Evolutionary conservation across 2,113 vertebrate genomes (phyloP), one percentile per base, ranked within the genome.

Genomic region (Phodopus roborovskii): DNA sequence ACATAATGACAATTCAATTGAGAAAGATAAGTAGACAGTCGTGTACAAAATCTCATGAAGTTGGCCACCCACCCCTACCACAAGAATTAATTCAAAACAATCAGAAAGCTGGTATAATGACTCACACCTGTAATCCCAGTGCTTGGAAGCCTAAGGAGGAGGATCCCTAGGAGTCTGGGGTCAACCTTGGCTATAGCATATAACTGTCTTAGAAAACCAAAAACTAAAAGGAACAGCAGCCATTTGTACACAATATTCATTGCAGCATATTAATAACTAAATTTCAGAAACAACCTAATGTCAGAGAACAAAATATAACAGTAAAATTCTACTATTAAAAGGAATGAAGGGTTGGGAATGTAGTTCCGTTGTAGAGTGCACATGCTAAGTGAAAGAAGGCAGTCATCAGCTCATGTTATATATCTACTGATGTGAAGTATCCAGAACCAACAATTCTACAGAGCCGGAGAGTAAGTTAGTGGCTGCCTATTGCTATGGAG

Each of bases 21-120:
- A 94, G 81, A 90, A 92, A 94, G 68, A 75, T 68, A 42, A 85
- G 30, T 26, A 53, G 15, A 82, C 22, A 82, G 56, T 60, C 56
- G n/a, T 33, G 15, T n/a, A 11, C 79, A 82, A 26, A 60, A 60
- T 0, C 12, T 22, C 56, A 60, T 39, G 11, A 82, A 58, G 20
- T 39, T 60, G 58, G 79, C 39, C 1, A 13, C 22, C 78, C 53
- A 20, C 24, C 53, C 15, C 53, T 2, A 58, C n/a, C 36, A n/a
- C 78, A 58, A 39, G 56, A 26, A 60, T 28, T 9, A 60, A 82
- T 81, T 53, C 53, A 24, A 79, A 58, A 60, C 79, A 82, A 82
- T 60, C 7, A 36, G 39, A 36, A 82, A 39, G 16, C 36, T 36
- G 39, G 53, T 3, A 11, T 60, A 82, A 82, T 26, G 79, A 36